Evolutionary conservation across 2,113 vertebrate genomes (phyloP).

Genomic region (Mastomys natalensis): DNA sequence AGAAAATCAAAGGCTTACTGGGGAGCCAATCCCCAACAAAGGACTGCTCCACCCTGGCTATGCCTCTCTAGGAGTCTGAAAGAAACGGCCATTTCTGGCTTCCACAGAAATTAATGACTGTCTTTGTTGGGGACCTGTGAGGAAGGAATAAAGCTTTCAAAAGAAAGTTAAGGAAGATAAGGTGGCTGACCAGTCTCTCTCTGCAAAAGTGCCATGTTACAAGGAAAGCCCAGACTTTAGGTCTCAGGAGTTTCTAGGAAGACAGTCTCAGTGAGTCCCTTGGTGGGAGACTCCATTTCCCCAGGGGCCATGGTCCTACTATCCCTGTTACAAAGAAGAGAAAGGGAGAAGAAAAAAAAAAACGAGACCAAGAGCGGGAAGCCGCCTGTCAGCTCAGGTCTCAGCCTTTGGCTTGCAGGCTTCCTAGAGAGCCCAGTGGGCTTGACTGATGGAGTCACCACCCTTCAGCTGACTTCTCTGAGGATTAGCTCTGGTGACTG

Average conservation of each 20-base stretch:
- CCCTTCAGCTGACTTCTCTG: background rate
- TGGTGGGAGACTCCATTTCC: background rate
- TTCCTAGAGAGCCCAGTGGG: background rate
- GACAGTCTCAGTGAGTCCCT: background rate
- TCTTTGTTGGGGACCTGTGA: background rate
- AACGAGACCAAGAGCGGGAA: too few relatives aligned
- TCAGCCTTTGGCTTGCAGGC: background rate
- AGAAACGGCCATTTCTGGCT: slow-evolving; percentile 31
- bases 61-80: slow-evolving; percentile 62
- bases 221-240: background rate
- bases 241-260: background rate
- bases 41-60: background rate
- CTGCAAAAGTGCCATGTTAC: background rate
- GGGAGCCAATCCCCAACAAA: slow-evolving; percentile 39
- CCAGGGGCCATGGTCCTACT: background rate
- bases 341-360: too few relatives aligned
- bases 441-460: background rate
- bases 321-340: background rate
- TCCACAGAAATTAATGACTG: background rate
- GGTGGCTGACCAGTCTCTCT: background rate
- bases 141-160: background rate
- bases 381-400: background rate
- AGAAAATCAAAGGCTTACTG: slow-evolving; percentile 74
- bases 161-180: background rate
- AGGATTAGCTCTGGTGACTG: background rate